phyloP scores from a whole-genome alignment of 1,140 invertebrate species.

The Drosophila nigromelanica region DNA sequence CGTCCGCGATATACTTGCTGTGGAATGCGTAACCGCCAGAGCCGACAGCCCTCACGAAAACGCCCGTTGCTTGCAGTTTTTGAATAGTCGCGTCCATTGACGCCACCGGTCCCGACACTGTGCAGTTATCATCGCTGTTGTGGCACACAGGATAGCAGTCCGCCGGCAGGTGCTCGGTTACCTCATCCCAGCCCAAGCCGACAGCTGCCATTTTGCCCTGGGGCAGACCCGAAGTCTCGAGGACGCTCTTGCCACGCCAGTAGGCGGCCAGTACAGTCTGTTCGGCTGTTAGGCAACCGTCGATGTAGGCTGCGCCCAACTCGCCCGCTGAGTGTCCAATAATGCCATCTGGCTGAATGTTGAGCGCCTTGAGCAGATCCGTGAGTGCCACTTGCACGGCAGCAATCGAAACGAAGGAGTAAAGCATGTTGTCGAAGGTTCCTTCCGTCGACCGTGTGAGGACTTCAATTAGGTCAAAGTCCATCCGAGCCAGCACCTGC shows the following conservation, averaged over 20 bases:
- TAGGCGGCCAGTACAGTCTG: conserved; percentile 97
- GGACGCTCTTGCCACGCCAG: conserved; percentile 94
- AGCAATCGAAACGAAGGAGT: conserved; percentile 96
- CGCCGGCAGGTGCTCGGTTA: conserved; percentile 88
- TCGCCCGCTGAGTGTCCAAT: conserved; percentile 98
- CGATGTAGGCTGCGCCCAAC: conserved; percentile 97
- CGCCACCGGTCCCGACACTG: conserved; percentile 93
- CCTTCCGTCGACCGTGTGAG: conserved; percentile 90
- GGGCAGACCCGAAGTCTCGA: conserved; percentile 89
- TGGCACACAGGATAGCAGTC: conserved; percentile 95
- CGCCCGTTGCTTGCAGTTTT: conserved; percentile 86
- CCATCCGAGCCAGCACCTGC: conserved; percentile 83
- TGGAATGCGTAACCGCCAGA: conserved; percentile 97
- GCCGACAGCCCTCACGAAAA: conserved; percentile 95
- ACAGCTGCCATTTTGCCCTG: conserved; percentile 93
- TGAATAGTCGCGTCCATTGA: conserved; percentile 88
- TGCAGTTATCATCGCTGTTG: conserved; percentile 95
- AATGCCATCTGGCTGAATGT: conserved; percentile 95
- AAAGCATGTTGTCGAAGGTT: conserved; percentile 92
- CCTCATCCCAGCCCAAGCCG: conserved; percentile 95
- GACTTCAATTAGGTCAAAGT: conserved; percentile 92
- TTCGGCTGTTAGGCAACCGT: conserved; percentile 95
- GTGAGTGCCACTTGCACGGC: conserved; percentile 97
- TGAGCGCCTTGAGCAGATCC: conserved; percentile 91
- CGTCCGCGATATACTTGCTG: conserved; percentile 94